Evolutionary conservation across 2,113 vertebrate genomes (phyloP), one percentile per base, ranked within the genome.

Genomic region (Notarius lentiginosus): DNA sequence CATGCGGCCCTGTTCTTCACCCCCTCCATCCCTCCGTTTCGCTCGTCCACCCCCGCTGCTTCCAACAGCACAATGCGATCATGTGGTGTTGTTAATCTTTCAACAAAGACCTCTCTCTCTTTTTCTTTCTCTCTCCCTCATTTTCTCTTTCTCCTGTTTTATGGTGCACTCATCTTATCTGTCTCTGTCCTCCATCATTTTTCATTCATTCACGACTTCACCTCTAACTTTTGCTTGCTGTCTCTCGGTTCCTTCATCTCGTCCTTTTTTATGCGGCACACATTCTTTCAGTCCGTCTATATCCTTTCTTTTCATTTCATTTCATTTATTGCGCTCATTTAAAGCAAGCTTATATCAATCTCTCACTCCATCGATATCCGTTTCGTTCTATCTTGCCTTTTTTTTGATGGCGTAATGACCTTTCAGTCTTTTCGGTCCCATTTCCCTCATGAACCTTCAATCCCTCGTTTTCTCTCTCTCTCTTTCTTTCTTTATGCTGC

Each of bases 21-120:
- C 73, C 87, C 93, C 89, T 93, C 88, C 92, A 92, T 94, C 93
- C 93, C 88, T 89, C 89, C 91, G 90, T 89, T 88, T 90, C 77
- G 84, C 85, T 90, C 82, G 89, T 90, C 94, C 93, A 93, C 95
- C 95, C 95, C 95, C 93, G 91, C 94, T 92, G 93, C 93, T 93
- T 95, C 91, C 93, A 92, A 92, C 93, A 94, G 94, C 92, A 96
- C 95, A 96, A 96, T 96, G 94, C 93, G 94, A 94, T 95, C 95
- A 96, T 95, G 95, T 95, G 95, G 94, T 95, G 95, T 94, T 95
- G 95, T 95, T 95, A 96, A 96, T 95, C 95, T 95, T 94, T 91
- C 93, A 96, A 95, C 95, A 95, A 96, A 95, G 93, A 90, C 90
- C 91, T 90, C 91, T 91, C 94, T 95, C 94, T 95, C 93, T 94